A percentile compares a stretch with the other conserved stretches of the same genome.
Conservation (phyloP, 2,888 invertebrate species). For the Hololepta plana region DNA sequence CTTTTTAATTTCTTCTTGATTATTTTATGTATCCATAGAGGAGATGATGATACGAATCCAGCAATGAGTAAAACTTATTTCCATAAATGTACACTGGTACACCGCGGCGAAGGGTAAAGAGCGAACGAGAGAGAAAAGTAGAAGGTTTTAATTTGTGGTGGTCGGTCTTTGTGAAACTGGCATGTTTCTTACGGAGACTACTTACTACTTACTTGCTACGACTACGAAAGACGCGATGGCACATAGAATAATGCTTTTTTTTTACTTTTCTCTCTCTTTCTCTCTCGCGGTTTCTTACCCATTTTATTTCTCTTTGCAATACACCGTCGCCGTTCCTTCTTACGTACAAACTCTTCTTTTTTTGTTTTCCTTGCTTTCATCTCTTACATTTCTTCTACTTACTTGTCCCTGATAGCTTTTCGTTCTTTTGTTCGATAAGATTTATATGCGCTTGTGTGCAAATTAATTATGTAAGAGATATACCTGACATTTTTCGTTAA, state of each 20-base stretch:
- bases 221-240: background rate
- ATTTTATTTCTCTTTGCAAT: too few species aligned
- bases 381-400: too few species aligned
- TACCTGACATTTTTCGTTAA: slow-evolving; percentile 12
- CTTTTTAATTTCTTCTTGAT: too few species aligned
- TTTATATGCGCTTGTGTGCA: slow-evolving; percentile 16
- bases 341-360: slow-evolving; percentile 9
- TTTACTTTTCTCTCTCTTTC: background rate
- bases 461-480: slow-evolving; percentile 17
- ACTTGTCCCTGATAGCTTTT: too few species aligned
- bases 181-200: too few species aligned
- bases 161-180: slow-evolving; percentile 7
- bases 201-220: background rate
- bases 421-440: slow-evolving; percentile 13
- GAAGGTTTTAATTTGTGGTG: slow-evolving; percentile 7
- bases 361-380: slow-evolving; percentile 11
- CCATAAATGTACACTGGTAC: slow-evolving; percentile 5
- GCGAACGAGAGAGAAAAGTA: too few species aligned
- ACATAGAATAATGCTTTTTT: background rate
- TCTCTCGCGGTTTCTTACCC: slow-evolving; percentile 7
- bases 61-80: slow-evolving; percentile 7
- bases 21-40: too few species aligned
- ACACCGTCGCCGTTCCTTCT: too few species aligned
- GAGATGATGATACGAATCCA: too few species aligned
- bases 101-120: too few species aligned